phyloP scores from a whole-genome alignment of 2,113 vertebrate genomes.

The Cnemophilus loriae region DNA sequence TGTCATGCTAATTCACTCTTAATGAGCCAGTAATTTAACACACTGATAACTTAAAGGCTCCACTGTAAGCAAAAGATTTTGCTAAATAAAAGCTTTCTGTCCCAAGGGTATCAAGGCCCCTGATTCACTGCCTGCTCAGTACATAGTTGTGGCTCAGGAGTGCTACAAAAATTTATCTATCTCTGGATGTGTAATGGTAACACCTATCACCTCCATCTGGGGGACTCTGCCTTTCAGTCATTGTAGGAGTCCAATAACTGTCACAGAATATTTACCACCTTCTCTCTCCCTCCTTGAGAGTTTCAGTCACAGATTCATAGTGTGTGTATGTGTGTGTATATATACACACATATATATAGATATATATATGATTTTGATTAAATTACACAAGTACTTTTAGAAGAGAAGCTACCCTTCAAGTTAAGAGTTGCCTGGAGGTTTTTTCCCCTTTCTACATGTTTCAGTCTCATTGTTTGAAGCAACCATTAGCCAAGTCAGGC shows the following conservation, averaged over 20 bases:
- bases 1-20: neutral
- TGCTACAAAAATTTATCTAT: neutral
- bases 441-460: neutral
- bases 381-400: neutral
- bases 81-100: neutral
- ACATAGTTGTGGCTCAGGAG: neutral
- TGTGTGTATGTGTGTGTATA: fast-evolving
- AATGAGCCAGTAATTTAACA: neutral
- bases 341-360: neutral
- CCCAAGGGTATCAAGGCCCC: neutral
- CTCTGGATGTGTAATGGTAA: neutral
- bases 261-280: neutral
- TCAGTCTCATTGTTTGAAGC: neutral
- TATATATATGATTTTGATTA: neutral
- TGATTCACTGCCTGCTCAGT: neutral
- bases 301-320: neutral
- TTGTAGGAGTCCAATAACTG: neutral
- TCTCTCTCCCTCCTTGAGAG: neutral
- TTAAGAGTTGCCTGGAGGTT: neutral
- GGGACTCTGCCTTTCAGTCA: neutral
- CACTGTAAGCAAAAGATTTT: neutral
- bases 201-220: neutral
- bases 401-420: neutral
- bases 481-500: neutral
- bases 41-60: neutral